Evolutionary conservation across 2,888 invertebrate genomes (phyloP).

Genomic region (Caenorhabditis angaria): DNA sequence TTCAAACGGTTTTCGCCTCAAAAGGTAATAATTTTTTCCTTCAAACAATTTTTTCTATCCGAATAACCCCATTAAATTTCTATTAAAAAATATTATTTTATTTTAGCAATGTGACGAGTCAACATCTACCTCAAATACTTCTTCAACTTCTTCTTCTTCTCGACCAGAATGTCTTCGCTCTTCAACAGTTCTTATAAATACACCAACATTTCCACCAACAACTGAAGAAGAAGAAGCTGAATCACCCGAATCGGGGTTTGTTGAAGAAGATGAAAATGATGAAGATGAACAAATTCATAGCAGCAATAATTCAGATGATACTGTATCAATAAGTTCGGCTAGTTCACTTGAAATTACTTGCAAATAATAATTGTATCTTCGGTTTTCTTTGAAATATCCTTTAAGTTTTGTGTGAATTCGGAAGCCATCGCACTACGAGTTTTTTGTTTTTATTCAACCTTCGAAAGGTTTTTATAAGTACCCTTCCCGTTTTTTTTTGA

Average conservation of each 20-base stretch:
- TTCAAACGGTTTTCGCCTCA: neutral
- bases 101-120: neutral
- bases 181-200: slow-evolving; percentile 28
- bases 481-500: too few relatives aligned
- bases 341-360: slow-evolving; percentile 62
- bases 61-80: neutral
- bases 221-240: slow-evolving; percentile 47
- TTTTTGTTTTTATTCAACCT: neutral
- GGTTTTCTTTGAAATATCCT: neutral
- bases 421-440: neutral
- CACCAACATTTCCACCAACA: slow-evolving; percentile 28
- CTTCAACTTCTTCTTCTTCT: slow-evolving; percentile 12
- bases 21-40: neutral
- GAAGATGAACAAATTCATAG: slow-evolving; percentile 32
- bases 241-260: slow-evolving; percentile 57
- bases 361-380: slow-evolving; percentile 6
- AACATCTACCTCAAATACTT: slow-evolving; percentile 4
- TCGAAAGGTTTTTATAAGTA: neutral
- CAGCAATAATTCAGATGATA: neutral
- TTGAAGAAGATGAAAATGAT: slow-evolving; percentile 15
- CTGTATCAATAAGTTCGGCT: slow-evolving; percentile 57
- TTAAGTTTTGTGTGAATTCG: neutral
- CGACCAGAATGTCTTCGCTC: slow-evolving; percentile 50
- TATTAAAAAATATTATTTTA: neutral
- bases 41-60: neutral